Percentiles rank a stretch among this genome's conserved stretches.
Evolutionary conservation across 2,113 vertebrate genomes (phyloP).

Genomic region (Gnathonemus echidnorhynchus): DNA sequence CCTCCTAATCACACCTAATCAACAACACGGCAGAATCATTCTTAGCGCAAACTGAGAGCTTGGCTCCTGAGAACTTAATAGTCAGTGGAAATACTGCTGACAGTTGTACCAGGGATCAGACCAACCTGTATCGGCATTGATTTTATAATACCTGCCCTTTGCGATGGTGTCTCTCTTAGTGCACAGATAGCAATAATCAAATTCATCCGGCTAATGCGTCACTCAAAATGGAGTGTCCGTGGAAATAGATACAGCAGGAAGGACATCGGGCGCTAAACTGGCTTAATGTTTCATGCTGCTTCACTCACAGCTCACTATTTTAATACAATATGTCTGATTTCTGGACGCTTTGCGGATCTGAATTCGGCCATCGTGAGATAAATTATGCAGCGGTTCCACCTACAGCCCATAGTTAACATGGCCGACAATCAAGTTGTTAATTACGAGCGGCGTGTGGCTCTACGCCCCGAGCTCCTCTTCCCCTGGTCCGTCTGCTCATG

Average conservation of each 20-base stretch:
- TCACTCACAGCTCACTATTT: not conserved
- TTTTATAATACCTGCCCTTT: not conserved
- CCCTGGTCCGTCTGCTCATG: not conserved
- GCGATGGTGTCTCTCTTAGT: not conserved
- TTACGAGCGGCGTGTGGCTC: not conserved
- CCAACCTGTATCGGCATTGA: not conserved
- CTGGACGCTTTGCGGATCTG: not conserved
- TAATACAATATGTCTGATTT: not conserved
- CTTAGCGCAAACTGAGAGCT: not conserved
- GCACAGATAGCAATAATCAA: not conserved
- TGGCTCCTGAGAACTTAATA: not conserved
- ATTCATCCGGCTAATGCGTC: not conserved
- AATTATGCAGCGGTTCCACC: not conserved
- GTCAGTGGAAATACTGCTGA: slow-evolving; percentile 3
- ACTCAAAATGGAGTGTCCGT: not conserved
- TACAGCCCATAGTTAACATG: not conserved
- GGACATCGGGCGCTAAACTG: not conserved
- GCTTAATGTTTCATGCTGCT: not conserved
- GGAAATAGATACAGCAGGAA: not conserved
- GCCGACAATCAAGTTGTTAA: not conserved
- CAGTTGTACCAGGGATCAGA: not conserved
- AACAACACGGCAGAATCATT: not conserved
- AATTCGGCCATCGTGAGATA: not conserved
- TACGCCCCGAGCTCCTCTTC: not conserved
- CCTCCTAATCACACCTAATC: not conserved